Conservation (phyloP, 2,888 invertebrate species). For the Machimus rusticus region DNA sequence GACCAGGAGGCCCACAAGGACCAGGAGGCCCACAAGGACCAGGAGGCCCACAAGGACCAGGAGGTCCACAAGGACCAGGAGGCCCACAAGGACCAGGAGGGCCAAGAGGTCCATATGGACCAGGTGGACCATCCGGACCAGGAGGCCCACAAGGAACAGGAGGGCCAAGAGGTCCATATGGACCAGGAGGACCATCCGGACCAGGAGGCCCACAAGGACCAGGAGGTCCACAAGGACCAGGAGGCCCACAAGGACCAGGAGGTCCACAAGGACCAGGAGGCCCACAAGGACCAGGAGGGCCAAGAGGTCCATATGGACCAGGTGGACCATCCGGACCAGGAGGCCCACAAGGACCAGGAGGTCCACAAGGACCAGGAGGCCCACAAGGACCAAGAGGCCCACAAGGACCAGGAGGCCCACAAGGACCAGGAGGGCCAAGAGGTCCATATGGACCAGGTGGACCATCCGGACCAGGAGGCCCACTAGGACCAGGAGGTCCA, state of each 20-base stretch:
- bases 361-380: conserved; percentile 24
- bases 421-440: background rate
- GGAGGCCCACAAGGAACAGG: conserved; percentile 37
- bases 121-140: background rate
- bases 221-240: background rate
- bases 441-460: background rate
- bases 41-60: background rate
- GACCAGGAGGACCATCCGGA: background rate
- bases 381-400: background rate
- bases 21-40: conserved; percentile 40
- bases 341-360: conserved; percentile 40
- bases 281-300: background rate
- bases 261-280: background rate
- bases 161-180: background rate
- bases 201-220: background rate
- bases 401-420: background rate
- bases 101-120: background rate
- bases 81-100: background rate
- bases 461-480: background rate
- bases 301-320: background rate
- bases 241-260: background rate
- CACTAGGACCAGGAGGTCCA: background rate
- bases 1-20: too few relatives aligned
- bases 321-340: conserved; percentile 24
- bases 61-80: background rate